Evolutionary conservation across 2,113 vertebrate species (phyloP).

Genomic region (Gnathonemus longibarbis): DNA sequence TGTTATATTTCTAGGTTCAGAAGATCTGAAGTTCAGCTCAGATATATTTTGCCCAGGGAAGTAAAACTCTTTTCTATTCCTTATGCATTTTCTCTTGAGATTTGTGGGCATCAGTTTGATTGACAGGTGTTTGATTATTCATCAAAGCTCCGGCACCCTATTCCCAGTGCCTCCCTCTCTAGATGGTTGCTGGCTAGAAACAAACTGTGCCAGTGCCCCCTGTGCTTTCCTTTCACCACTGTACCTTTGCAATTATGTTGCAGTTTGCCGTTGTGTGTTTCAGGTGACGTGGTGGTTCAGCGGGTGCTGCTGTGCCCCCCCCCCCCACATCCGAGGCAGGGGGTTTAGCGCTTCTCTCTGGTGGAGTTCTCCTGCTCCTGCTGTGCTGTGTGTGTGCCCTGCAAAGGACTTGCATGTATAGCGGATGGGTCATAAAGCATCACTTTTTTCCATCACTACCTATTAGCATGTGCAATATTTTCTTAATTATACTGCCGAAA

Average conservation of each 20-base stretch:
- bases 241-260: not conserved
- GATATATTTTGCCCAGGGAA: not conserved
- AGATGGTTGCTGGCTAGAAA: not conserved
- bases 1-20: not conserved
- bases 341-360: not conserved
- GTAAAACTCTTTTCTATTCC: not conserved
- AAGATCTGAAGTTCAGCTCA: not conserved
- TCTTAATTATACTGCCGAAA: not conserved
- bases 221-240: not conserved
- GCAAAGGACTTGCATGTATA: not conserved
- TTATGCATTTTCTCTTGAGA: not conserved
- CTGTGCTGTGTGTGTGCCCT: not conserved
- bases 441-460: not conserved
- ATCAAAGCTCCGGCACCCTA: not conserved
- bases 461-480: not conserved
- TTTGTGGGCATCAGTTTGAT: not conserved
- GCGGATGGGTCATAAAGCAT: not conserved
- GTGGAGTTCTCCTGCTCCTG: not conserved
- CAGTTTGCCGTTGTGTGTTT: not conserved
- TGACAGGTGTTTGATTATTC: constrained; percentile 4
- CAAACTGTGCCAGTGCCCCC: not conserved
- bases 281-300: not conserved
- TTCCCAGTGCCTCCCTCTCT: not conserved
- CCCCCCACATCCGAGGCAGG: not conserved
- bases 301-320: not conserved